A percentile compares a stretch with the other conserved stretches of the same genome.
phyloP scores from a whole-genome alignment of 2,113 vertebrate species.

The Apodemus speciosus region DNA sequence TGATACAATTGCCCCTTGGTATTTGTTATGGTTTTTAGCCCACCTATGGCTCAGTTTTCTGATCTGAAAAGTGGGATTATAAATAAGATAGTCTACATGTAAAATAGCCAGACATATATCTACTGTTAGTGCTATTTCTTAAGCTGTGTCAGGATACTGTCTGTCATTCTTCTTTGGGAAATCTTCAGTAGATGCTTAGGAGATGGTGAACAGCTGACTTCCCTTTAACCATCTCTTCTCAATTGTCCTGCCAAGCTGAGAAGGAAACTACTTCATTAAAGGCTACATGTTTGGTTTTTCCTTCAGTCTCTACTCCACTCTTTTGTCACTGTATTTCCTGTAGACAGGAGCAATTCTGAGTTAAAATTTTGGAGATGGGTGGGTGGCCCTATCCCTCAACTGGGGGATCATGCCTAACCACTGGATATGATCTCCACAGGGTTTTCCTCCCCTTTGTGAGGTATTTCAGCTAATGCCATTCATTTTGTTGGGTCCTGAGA shows the following conservation, averaged over 20 bases:
- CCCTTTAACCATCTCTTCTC: neutral
- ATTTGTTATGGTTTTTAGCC: neutral
- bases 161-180: neutral
- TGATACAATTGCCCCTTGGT: neutral
- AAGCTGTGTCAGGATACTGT: neutral
- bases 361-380: too few relatives aligned
- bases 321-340: too few relatives aligned
- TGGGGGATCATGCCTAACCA: too few relatives aligned
- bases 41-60: neutral
- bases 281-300: neutral
- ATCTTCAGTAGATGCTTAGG: neutral
- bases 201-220: neutral
- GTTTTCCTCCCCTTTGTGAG: too few relatives aligned
- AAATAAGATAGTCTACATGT: neutral
- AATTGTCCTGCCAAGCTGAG: neutral
- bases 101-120: neutral
- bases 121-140: neutral
- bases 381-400: too few relatives aligned
- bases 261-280: constrained; percentile 24
- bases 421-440: too few relatives aligned
- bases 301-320: too few relatives aligned
- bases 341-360: too few relatives aligned
- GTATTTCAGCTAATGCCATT: too few relatives aligned
- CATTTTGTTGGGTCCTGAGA: too few relatives aligned
- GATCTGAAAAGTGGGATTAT: neutral